These are phyloP conservation scores for Megalonaias nervosa DNA, from an alignment of 1,140 invertebrate genomes.

Conservation along the genomic window DNA sequence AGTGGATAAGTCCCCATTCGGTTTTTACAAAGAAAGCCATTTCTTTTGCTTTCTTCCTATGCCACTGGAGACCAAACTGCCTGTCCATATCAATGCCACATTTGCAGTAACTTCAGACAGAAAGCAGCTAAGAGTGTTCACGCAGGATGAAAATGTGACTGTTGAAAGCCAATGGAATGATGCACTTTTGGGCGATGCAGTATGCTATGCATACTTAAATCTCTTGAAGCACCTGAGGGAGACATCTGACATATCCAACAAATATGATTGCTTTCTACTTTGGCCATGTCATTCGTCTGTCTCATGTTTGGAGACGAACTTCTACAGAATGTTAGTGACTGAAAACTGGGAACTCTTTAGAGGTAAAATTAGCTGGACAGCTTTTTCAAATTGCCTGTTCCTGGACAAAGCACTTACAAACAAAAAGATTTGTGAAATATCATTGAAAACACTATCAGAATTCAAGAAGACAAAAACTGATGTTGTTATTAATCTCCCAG, in stretches of 20 bases:
- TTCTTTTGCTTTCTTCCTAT: slow-evolving; percentile 38
- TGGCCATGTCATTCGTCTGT: slow-evolving; percentile 9
- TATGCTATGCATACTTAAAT: slow-evolving; percentile 1
- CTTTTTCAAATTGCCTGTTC: slow-evolving; percentile 10
- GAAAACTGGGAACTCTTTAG: neutral
- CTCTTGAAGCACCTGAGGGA: slow-evolving; percentile 2
- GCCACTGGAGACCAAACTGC: slow-evolving; percentile 25
- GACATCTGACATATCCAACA: neutral
- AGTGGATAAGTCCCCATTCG: slow-evolving; percentile 9
- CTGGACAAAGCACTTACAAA: slow-evolving; percentile 21
- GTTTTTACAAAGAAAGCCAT: slow-evolving; percentile 28
- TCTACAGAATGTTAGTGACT: slow-evolving; percentile 4
- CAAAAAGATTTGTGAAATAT: slow-evolving; percentile 9
- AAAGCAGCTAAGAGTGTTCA: neutral
- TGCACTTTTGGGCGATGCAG: slow-evolving; percentile 3
- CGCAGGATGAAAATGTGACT: slow-evolving; percentile 22
- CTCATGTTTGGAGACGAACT: neutral
- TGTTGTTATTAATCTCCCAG: slow-evolving; percentile 11
- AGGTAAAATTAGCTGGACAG: neutral
- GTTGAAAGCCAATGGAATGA: slow-evolving; percentile 13
- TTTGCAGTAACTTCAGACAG: slow-evolving; percentile 29
- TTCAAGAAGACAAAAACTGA: slow-evolving; percentile 10
- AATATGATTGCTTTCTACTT: slow-evolving; percentile 2
- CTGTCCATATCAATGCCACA: slow-evolving; percentile 32
- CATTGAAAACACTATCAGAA: neutral